phyloP scores from a whole-genome alignment of 1,140 invertebrate species.

The Chrysoperla carnea region DNA sequence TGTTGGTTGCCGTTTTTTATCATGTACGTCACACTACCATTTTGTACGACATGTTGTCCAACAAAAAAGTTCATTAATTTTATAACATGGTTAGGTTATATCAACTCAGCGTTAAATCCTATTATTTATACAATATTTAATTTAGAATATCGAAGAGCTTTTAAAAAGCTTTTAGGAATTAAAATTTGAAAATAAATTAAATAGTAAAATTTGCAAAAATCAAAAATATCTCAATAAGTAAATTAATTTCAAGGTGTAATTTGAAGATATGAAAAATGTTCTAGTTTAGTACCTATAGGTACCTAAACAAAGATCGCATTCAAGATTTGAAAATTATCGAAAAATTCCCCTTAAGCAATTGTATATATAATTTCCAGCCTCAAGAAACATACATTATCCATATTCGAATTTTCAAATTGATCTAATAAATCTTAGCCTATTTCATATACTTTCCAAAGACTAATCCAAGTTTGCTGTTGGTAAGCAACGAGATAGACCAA shows the following conservation, averaged over 20 bases:
- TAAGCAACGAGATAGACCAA: too few relatives aligned
- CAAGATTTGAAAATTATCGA: too few relatives aligned
- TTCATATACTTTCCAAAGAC: too few relatives aligned
- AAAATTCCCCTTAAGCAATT: too few relatives aligned
- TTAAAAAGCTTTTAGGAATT: slow-evolving; percentile 68
- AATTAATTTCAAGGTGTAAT: too few relatives aligned
- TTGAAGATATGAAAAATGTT: too few relatives aligned
- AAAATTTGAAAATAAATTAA: slow-evolving; percentile 14
- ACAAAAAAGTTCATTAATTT: slow-evolving; percentile 68
- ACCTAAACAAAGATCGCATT: slow-evolving; percentile 2
- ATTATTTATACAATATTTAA: slow-evolving; percentile 97
- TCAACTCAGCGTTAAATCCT: slow-evolving; percentile 94
- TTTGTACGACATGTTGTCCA: slow-evolving; percentile 62
- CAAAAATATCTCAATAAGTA: neutral
- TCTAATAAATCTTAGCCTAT: too few relatives aligned
- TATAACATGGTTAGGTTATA: slow-evolving; percentile 93
- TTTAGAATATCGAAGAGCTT: slow-evolving; percentile 85
- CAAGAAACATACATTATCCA: slow-evolving; percentile 1
- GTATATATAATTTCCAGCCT: too few relatives aligned
- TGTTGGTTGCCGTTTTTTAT: slow-evolving; percentile 96
- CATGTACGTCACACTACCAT: slow-evolving; percentile 83
- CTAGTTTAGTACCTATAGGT: neutral
- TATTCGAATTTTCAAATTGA: slow-evolving; percentile 1
- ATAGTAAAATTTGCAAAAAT: neutral
- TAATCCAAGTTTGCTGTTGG: too few relatives aligned